Percentiles rank a stretch among this genome's conserved stretches.
These are phyloP conservation scores for Chrysemys picta DNA, from an alignment of 2,113 vertebrate species.

Conservation along the genomic window DNA sequence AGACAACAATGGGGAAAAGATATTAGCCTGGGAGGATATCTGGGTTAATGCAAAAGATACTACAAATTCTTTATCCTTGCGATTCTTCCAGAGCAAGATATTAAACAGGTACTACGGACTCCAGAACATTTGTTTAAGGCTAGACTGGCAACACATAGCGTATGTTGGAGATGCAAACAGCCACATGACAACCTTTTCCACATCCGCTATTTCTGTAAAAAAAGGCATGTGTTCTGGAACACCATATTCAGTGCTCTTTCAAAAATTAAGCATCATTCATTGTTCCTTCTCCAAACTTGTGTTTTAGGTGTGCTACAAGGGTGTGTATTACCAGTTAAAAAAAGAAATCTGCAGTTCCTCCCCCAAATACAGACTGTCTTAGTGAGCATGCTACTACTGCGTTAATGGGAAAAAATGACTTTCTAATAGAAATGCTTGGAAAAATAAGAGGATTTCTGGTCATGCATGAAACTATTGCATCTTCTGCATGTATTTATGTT, in stretches of 20 bases:
- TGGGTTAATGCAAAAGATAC: no score
- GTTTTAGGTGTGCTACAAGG: background rate
- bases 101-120: no score
- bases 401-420: background rate
- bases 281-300: background rate
- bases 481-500: background rate
- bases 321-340: background rate
- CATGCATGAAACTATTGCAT: background rate
- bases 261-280: background rate
- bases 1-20: no score
- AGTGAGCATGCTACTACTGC: background rate
- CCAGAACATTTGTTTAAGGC: no score
- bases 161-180: no score
- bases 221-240: background rate
- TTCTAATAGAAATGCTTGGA: background rate
- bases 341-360: background rate
- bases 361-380: background rate
- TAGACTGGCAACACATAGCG: no score
- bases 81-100: no score
- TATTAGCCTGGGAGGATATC: no score
- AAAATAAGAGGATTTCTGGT: background rate
- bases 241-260: background rate
- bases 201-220: background rate
- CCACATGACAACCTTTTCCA: background rate
- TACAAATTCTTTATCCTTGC: no score